A percentile compares a stretch with the other conserved stretches of the same genome.
These are phyloP conservation scores for Spisula solida DNA, from an alignment of 2,888 invertebrate genomes.

Conservation along the genomic window DNA sequence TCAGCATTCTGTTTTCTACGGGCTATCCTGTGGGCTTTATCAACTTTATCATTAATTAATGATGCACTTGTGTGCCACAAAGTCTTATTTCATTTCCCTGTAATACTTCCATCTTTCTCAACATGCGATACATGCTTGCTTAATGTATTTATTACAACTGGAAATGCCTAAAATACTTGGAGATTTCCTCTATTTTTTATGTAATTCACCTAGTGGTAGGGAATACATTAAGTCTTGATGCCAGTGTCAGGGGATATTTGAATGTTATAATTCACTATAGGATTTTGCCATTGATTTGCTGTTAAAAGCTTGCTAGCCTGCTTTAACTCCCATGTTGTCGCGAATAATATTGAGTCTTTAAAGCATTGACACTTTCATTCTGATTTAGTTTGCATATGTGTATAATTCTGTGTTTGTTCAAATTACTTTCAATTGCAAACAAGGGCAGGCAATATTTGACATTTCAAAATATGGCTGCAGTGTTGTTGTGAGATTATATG, in stretches of 20 bases:
- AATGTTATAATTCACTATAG: background rate
- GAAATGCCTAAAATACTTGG: background rate
- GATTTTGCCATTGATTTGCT: background rate
- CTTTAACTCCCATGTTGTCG: background rate
- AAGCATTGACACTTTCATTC: background rate
- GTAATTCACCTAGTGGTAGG: background rate
- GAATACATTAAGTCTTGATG: background rate
- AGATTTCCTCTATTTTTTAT: constrained; percentile 15
- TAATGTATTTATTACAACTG: background rate
- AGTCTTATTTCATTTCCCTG: constrained; percentile 14
- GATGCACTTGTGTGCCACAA: constrained; percentile 19
- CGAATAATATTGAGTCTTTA: background rate
- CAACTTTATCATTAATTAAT: constrained; percentile 36
- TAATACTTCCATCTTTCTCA: background rate
- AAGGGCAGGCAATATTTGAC: background rate
- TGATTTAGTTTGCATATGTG: background rate
- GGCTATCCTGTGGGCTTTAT: background rate
- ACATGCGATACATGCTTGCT: constrained; percentile 1
- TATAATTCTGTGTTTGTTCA: background rate
- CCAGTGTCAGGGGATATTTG: constrained; percentile 1
- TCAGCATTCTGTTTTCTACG: background rate
- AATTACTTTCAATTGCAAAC: background rate
- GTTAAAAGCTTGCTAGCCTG: background rate
- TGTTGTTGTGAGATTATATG: background rate
- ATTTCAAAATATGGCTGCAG: background rate